phyloP scores from a whole-genome alignment of 1,140 invertebrate genomes.

The Drosophila malerkotliana region DNA sequence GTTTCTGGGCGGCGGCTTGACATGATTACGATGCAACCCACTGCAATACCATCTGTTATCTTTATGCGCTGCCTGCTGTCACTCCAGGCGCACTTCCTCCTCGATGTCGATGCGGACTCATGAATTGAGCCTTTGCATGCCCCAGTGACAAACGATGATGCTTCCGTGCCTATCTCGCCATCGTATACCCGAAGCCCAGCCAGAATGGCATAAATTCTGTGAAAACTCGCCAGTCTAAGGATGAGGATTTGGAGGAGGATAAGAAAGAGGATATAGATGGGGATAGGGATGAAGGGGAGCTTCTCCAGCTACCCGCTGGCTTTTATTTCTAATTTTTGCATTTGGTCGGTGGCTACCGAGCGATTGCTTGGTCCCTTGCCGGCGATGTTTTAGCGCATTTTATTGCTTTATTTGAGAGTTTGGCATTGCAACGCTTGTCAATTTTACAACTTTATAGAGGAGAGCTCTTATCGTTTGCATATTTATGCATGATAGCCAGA shows the following conservation, averaged over 20 bases:
- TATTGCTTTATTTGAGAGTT: slow-evolving; percentile 79
- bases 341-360: slow-evolving; percentile 3
- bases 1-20: slow-evolving; percentile 41
- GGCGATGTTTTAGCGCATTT: slow-evolving; percentile 75
- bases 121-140: slow-evolving; percentile 56
- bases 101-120: slow-evolving; percentile 28
- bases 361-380: slow-evolving; percentile 25
- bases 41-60: slow-evolving; percentile 59
- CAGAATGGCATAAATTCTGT: slow-evolving; percentile 70
- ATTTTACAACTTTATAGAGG: slow-evolving; percentile 83
- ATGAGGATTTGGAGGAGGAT: background rate
- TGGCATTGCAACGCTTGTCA: slow-evolving; percentile 73
- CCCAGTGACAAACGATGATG: slow-evolving; percentile 67
- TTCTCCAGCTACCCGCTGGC: slow-evolving; percentile 59
- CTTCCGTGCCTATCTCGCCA: slow-evolving; percentile 54
- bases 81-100: slow-evolving; percentile 65
- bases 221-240: background rate
- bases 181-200: slow-evolving; percentile 32
- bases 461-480: slow-evolving; percentile 77
- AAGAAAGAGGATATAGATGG: background rate
- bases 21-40: slow-evolving; percentile 65
- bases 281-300: background rate
- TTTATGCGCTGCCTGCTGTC: slow-evolving; percentile 49
- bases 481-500: slow-evolving; percentile 58
- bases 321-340: slow-evolving; percentile 66